Base-by-base conservation (phyloP, 2,113 vertebrate genomes). In the Brachypteracias leptosomus region DNA sequence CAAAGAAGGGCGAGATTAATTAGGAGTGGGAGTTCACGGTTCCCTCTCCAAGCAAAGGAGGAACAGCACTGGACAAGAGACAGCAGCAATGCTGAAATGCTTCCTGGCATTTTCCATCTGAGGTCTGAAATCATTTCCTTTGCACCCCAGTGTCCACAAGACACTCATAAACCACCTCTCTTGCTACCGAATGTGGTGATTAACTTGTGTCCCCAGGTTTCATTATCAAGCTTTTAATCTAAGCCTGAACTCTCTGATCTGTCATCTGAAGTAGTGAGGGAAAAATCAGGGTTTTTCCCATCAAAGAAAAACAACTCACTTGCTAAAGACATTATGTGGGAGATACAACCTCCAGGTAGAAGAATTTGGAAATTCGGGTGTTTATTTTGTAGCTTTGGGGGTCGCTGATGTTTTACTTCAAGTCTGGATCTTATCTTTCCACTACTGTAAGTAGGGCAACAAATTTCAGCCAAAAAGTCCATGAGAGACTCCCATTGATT, bases 141-240 rank as follows among this genome's bases (percentile, higher is more conserved):
- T 63, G 46, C 11, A 4, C 18, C 26, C 38, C 42, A 63, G 47
- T 74, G 65, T 84, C 88, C 81, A 57, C 65, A 78, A 81, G 73
- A 81, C 38, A 57, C 42, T 44, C 26, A 78, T 61, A 80, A 77
- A 51, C 40, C 1, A 4, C 13, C 15, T 73, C 73, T 74, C 83
- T 86, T 52, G 44, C 29, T 71, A 47, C 52, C 13, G 9, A 26
- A 3, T 28, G 47, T 44, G 83, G 55, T 67, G 80, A 78, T 84
- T 86, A 88, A 71, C 76, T 84, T 57, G 24, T 72, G 84, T 90
- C 57, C 93, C 75, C 90, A 82, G 57, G 57, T 96, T 95, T 89
- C 59, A 52, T 49, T 95, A 93, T 90, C 94, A 92, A 77, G 75
- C 66, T 96, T 95, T 93, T 91, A 76, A 89, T 96, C 90, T 93